Base-by-base conservation (phyloP, 2,797 vertebrate genomes). In the Channa striata region DNA sequence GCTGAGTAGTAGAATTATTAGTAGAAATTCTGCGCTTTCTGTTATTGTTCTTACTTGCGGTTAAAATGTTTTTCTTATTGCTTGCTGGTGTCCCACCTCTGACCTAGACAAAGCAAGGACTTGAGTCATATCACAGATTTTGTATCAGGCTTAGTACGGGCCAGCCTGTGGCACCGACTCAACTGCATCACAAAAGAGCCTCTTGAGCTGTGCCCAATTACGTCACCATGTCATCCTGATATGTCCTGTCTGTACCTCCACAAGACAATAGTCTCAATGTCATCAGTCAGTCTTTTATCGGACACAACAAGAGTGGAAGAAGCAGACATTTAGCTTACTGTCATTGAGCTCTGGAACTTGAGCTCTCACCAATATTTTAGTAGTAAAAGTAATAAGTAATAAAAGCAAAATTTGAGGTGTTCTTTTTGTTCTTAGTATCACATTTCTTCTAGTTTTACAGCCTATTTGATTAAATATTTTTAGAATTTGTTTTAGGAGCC, bases 191-290 rank as follows among this genome's bases (percentile, higher is more conserved):
- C 78, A 77, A 75, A 73, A 71, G 70, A 51, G 54, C 44, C 57
- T 58, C 36, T 83, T 83, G 44, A 67, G 34, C 34, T 48, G 10
- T 43, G 12, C 49, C 51, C 36, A n/a, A 19, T 76, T 74, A 66
- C 51, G n/a, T 78, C 68, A 80, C 50, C 23, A 54, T 13, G 16
- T 12, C 53, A 23, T 67, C 58, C 59, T 39, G 14, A 68, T 50
- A 50, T 53, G 54, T 60, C 46, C 68, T 53, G 58, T 72, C 56
- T 21, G 70, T 69, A 37, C 21, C 56, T 69, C 51, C 39, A 19
- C 36, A 25, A 78, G 59, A 83, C 80, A 84, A 78, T 71, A 17
- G 62, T 64, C 36, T 75, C 59, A 66, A 20, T 85, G 79, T 85
- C 86, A 79, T 42, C 49, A 64, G 37, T 59, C 57, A 64, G 37